Conservation (phyloP, 2,797 vertebrate genomes). For the Benthosema pterotum region DNA sequence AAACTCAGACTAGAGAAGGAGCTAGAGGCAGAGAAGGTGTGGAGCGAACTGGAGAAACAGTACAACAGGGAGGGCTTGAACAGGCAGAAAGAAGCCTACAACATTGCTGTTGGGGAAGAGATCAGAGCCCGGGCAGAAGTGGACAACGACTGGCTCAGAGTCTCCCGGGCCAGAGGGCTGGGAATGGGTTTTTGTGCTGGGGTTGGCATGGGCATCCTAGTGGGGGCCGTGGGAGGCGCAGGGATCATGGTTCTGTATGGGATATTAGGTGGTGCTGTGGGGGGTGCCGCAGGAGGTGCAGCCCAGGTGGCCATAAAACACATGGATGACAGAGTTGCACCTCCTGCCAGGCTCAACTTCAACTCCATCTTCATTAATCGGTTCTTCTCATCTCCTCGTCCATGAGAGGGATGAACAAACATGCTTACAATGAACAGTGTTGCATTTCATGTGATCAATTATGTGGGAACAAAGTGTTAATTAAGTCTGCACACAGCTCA, state of each 20-base stretch:
- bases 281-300: slow-evolving; percentile 73
- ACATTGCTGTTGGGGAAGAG: slow-evolving; percentile 46
- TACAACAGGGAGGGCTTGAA: slow-evolving; percentile 66
- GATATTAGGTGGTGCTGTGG: slow-evolving; percentile 71
- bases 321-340: slow-evolving; percentile 72
- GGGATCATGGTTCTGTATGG: slow-evolving; percentile 76
- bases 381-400: slow-evolving; percentile 67
- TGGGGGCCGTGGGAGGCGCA: slow-evolving; percentile 74
- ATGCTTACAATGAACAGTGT: no score
- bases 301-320: slow-evolving; percentile 77
- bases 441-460: no score
- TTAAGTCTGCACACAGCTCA: background rate
- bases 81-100: slow-evolving; percentile 63
- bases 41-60: slow-evolving; percentile 66
- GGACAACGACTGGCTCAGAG: slow-evolving; percentile 77
- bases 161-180: slow-evolving; percentile 69
- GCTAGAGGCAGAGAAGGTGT: slow-evolving; percentile 59
- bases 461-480: background rate
- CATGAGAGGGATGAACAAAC: background rate
- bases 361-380: slow-evolving; percentile 80
- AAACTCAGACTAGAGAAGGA: slow-evolving; percentile 64
- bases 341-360: slow-evolving; percentile 72
- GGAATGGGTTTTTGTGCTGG: slow-evolving; percentile 69
- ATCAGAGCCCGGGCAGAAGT: slow-evolving; percentile 73
- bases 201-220: slow-evolving; percentile 68